Conservation (phyloP, 2,113 vertebrate genomes). For the Panthera uncia region DNA sequence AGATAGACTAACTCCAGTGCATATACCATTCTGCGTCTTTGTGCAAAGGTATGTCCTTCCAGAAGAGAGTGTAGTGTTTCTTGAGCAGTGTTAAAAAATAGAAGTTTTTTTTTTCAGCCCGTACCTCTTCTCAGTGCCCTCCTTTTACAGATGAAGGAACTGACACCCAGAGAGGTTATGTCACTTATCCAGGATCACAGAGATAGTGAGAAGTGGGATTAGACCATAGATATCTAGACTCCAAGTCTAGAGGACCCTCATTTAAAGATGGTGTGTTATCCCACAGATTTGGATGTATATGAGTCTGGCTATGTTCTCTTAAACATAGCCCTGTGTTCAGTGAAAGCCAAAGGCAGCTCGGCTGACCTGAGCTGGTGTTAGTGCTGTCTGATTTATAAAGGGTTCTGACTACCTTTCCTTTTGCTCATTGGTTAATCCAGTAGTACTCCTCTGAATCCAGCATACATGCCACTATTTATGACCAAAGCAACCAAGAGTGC, state of each 20-base stretch:
- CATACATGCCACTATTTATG: neutral
- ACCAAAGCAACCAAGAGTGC: neutral
- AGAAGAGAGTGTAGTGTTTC: neutral
- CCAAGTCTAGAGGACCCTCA: too few species aligned
- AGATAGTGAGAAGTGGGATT: neutral
- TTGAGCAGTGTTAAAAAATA: neutral
- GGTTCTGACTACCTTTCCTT: neutral
- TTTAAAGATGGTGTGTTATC: neutral
- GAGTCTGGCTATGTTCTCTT: neutral
- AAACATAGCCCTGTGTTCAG: neutral
- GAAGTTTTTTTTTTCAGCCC: neutral
- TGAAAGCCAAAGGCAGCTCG: neutral
- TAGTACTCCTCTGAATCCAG: neutral
- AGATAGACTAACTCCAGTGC: neutral
- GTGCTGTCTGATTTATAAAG: neutral
- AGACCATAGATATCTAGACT: neutral
- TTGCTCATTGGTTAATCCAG: neutral
- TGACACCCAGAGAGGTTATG: neutral
- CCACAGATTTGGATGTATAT: neutral
- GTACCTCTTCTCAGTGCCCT: neutral
- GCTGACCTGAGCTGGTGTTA: fast-evolving
- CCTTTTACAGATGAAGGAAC: neutral
- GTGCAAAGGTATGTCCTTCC: neutral
- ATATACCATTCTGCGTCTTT: neutral
- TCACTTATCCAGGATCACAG: neutral